These are phyloP conservation scores for Melanotaenia maccullochi DNA, from an alignment of 2,797 vertebrate species.

Conservation along the genomic window DNA sequence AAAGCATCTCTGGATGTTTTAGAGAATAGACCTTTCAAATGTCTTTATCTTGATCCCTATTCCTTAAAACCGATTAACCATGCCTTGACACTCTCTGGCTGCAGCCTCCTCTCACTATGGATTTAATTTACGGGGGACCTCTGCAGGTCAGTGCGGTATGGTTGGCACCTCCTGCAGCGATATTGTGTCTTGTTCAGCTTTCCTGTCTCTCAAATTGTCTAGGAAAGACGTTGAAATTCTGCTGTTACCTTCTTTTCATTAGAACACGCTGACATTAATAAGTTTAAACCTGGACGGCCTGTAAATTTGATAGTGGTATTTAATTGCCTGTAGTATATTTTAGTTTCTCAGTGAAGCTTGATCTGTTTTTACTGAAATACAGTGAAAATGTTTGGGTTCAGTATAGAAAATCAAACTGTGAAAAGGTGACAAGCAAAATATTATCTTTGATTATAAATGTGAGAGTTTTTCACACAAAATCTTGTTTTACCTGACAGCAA, in stretches of 20 bases:
- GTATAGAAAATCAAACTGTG: constrained; percentile 41
- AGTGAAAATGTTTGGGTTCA: constrained; percentile 46
- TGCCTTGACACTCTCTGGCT: constrained; percentile 53
- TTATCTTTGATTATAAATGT: constrained; percentile 63
- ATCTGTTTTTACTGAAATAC: constrained; percentile 43
- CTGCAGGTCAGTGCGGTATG: constrained; percentile 63
- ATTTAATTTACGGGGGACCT: constrained; percentile 74
- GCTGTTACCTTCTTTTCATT: constrained; percentile 22
- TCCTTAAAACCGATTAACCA: constrained; percentile 70
- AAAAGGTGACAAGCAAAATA: constrained; percentile 66
- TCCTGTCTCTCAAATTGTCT: constrained; percentile 54
- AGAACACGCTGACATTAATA: constrained; percentile 25
- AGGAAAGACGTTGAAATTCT: constrained; percentile 57
- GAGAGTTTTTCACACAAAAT: constrained; percentile 50
- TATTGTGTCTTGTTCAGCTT: constrained; percentile 67
- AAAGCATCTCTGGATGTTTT: constrained; percentile 55
- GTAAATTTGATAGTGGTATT: constrained; percentile 32
- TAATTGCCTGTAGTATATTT: constrained; percentile 27
- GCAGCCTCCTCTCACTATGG: constrained; percentile 52
- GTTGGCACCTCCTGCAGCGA: constrained; percentile 68
- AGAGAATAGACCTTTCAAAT: constrained; percentile 42
- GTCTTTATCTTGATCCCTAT: constrained; percentile 51
- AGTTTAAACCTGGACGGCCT: constrained; percentile 20
- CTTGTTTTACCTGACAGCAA: constrained; percentile 62
- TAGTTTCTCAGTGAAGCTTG: constrained; percentile 38